Base-by-base conservation (phyloP, 2,888 invertebrate genomes). In the Eupeodes luniger region DNA sequence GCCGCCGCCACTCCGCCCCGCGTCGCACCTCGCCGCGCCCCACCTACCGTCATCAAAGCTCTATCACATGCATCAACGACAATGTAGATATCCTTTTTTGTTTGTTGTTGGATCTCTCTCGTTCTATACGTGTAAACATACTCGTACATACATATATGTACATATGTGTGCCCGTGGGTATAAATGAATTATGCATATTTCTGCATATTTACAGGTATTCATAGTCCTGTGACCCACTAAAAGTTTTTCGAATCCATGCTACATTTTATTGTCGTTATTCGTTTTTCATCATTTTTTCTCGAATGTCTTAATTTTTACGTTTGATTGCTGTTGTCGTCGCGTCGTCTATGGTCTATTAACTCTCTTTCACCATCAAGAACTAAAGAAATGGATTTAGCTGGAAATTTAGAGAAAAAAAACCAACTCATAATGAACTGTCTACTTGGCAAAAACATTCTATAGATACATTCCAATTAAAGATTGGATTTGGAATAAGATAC, bases 171-270 rank as follows among this genome's bases (percentile, higher is more conserved):
- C 70, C 78, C 69, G 59, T 76, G 80, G 76, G 70, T 76, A 72
- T 47, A 84, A 79, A 80, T 77, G 87, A 80, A 83, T 76, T 80
- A 87, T 87, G 87, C 80, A 84, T 72, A 75, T 74, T 83, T 51
- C 53, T 81, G 84, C 84, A 77, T 76, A 87, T 87, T 83, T 83
- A 79, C 86, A 61, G 75, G 66, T 79, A 78, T 81, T 66, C 76
- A 67, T 80, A 72, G 84, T 81, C 80, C 79, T 77, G 76, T 87
- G 87, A 77, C 84, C 84, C 80, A 83, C 80, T 87, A 77, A 81
- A 72, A 59, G 10, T 36, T 81, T 76, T 72, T 36, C 4, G 34
- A 55, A 55, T 49, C 55, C 12, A 51, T 74, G 72, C 27, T 57
- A 14, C 16, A 49, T 70, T 19, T 59, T 75, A 64, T 55, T 81